phyloP scores from a whole-genome alignment of 2,888 invertebrate species.

The Parapristionchus giblindavisi region DNA sequence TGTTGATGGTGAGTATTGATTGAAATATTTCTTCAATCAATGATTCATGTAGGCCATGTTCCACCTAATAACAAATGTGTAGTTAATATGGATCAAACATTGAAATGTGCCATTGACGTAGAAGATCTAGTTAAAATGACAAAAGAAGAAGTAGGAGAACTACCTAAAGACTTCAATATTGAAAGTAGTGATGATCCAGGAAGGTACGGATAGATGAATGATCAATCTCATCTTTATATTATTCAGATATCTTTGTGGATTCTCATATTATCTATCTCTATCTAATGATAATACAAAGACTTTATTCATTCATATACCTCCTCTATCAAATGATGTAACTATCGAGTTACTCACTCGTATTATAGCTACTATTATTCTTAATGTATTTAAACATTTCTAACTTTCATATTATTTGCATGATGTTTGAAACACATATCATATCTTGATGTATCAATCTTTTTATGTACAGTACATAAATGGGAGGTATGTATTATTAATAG shows the following conservation, averaged over 20 bases:
- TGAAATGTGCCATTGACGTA: constrained; percentile 27
- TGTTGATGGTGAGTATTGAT: constrained; percentile 46
- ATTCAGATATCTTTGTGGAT: constrained; percentile 55
- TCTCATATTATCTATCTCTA: constrained; percentile 54
- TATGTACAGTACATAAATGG: constrained; percentile 10
- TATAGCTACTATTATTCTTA: constrained; percentile 18
- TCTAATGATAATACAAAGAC: constrained; percentile 44
- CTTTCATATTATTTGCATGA: background rate
- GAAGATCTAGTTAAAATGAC: constrained; percentile 23
- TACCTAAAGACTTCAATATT: constrained; percentile 7
- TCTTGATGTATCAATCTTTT: background rate
- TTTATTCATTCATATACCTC: constrained; percentile 55
- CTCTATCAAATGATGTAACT: constrained; percentile 40
- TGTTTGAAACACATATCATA: background rate
- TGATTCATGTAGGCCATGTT: constrained; percentile 41
- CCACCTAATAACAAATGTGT: constrained; percentile 40
- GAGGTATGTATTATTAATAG: constrained; percentile 52
- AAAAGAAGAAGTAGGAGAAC: constrained; percentile 6
- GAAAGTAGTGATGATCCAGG: constrained; percentile 31
- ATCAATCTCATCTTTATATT: background rate
- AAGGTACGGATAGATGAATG: constrained; percentile 2
- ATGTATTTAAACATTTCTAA: constrained; percentile 26
- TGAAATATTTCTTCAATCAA: too few relatives aligned
- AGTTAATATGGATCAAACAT: constrained; percentile 29
- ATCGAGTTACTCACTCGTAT: constrained; percentile 6